These are phyloP conservation scores for Melolontha melolontha DNA, from an alignment of 2,888 invertebrate species.

Conservation along the genomic window DNA sequence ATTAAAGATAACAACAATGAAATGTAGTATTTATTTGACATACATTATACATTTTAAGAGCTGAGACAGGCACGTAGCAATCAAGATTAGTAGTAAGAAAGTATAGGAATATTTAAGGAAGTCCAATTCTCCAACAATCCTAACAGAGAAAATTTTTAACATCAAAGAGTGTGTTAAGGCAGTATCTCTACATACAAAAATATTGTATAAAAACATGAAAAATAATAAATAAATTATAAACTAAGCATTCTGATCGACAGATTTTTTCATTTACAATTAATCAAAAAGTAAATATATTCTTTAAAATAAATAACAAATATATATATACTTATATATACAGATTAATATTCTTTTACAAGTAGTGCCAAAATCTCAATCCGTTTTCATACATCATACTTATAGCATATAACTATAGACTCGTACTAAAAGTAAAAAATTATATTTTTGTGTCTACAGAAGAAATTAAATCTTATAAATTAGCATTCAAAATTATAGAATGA, in stretches of 20 bases:
- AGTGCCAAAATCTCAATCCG: slow-evolving; percentile 12
- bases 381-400: neutral
- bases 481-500: slow-evolving; percentile 7
- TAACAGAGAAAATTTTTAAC: slow-evolving; percentile 28
- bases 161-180: slow-evolving; percentile 36
- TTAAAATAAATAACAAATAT: slow-evolving; percentile 37
- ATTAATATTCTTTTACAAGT: slow-evolving; percentile 28
- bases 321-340: slow-evolving; percentile 29
- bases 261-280: slow-evolving; percentile 16
- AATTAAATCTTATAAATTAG: slow-evolving; percentile 21
- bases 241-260: slow-evolving; percentile 30
- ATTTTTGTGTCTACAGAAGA: slow-evolving; percentile 11
- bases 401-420: slow-evolving; percentile 7
- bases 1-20: slow-evolving; percentile 16
- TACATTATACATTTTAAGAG: slow-evolving; percentile 21
- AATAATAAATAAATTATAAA: slow-evolving; percentile 35
- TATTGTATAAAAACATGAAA: slow-evolving; percentile 9
- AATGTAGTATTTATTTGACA: slow-evolving; percentile 19
- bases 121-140: slow-evolving; percentile 35
- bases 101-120: slow-evolving; percentile 32
- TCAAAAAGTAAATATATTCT: slow-evolving; percentile 18
- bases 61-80: slow-evolving; percentile 25
- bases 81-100: slow-evolving; percentile 16
- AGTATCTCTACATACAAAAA: slow-evolving; percentile 20
- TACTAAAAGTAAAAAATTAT: slow-evolving; percentile 20